Evolutionary conservation across 2,113 vertebrate genomes (phyloP).

Genomic region (Chelonoidis abingdonii): DNA sequence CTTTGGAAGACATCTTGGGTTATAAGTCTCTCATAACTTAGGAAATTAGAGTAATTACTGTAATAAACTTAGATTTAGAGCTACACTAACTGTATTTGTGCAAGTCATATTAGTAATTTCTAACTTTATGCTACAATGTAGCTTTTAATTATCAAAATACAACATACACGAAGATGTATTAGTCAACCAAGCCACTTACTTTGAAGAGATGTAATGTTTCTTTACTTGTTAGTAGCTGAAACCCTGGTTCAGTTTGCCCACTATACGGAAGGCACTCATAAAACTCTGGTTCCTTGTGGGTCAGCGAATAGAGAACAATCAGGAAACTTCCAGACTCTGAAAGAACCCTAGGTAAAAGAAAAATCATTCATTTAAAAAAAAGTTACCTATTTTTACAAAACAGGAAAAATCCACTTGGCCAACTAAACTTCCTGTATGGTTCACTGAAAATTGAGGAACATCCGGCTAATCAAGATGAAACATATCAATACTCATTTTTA

Average conservation of each 20-base stretch:
- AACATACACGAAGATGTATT: fast-evolving
- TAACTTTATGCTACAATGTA: not conserved
- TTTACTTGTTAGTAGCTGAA: slow-evolving; percentile 86
- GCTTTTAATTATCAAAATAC: not conserved
- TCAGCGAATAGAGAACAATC: slow-evolving; percentile 88
- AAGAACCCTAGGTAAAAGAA: slow-evolving; percentile 81
- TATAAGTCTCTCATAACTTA: not conserved
- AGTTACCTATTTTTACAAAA: not conserved
- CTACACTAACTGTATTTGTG: not conserved
- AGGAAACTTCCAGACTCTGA: slow-evolving; percentile 89
- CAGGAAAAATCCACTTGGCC: not conserved
- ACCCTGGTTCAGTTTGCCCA: slow-evolving; percentile 80
- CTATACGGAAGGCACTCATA: slow-evolving; percentile 85
- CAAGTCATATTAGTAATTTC: not conserved
- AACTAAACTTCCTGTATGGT: not conserved
- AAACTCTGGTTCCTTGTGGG: slow-evolving; percentile 92
- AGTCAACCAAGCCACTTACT: slow-evolving; percentile 78
- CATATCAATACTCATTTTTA: not conserved
- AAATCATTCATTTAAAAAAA: fast-evolving
- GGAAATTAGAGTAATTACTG: not conserved
- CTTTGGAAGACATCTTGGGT: not conserved
- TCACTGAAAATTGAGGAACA: not conserved
- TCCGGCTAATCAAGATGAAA: not conserved
- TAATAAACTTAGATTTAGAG: not conserved
- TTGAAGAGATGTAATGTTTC: slow-evolving; percentile 87